Conservation (phyloP, 2,888 invertebrate genomes). For the Pelosia muscerda region DNA sequence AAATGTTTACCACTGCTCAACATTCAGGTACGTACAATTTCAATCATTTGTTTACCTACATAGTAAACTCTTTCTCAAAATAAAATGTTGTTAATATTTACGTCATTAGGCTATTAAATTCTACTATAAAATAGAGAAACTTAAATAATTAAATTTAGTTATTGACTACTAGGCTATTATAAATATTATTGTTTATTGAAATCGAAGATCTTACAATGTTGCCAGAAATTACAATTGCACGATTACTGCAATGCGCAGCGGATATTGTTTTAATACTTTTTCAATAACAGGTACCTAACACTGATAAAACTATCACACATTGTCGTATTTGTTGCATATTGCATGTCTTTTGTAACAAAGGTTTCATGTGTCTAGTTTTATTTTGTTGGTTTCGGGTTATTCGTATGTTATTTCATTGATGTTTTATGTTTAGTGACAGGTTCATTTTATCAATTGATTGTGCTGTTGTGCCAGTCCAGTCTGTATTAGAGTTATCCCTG, state of each 20-base stretch:
- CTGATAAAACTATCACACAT: background rate
- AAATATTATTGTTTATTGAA: constrained; percentile 24
- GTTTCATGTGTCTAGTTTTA: too few relatives aligned
- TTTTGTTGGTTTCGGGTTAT: too few relatives aligned
- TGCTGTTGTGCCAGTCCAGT: too few relatives aligned
- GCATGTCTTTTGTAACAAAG: background rate
- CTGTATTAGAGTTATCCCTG: too few relatives aligned
- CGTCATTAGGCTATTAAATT: constrained; percentile 23
- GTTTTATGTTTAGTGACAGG: too few relatives aligned
- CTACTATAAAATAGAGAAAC: constrained; percentile 19
- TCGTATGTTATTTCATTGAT: too few relatives aligned
- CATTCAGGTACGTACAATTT: too few relatives aligned
- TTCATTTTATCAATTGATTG: too few relatives aligned
- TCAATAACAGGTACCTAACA: constrained; percentile 18
- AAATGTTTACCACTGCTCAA: too few relatives aligned
- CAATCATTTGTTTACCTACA: background rate
- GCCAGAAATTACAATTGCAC: constrained; percentile 17
- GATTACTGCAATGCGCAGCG: constrained; percentile 13
- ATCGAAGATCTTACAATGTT: constrained; percentile 23
- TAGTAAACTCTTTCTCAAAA: background rate
- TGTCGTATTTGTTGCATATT: background rate
- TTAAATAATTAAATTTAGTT: constrained; percentile 22
- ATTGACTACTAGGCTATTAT: constrained; percentile 20
- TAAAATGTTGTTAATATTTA: constrained; percentile 5
- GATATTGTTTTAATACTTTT: constrained; percentile 17